phyloP scores from a whole-genome alignment of 1,140 invertebrate genomes.

The Thalassaphorura encarpata region DNA sequence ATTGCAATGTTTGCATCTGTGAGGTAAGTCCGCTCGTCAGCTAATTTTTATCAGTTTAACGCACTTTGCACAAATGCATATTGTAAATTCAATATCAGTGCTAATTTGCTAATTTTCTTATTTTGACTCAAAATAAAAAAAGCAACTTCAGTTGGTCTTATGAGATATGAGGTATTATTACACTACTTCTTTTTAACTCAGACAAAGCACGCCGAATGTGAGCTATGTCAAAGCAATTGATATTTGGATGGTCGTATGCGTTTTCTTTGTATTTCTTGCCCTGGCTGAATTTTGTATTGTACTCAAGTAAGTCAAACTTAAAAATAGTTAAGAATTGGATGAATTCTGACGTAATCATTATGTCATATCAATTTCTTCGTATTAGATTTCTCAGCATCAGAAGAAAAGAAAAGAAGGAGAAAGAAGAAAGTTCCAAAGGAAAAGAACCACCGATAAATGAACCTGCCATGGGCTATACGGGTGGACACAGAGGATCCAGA shows the following conservation, averaged over 20 bases:
- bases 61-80: not conserved
- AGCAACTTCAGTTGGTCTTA: too few relatives aligned
- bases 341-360: not conserved
- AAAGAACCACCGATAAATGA: slow-evolving; percentile 1
- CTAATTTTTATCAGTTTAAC: too few relatives aligned
- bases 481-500: not conserved
- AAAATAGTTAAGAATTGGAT: too few relatives aligned
- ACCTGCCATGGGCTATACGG: not conserved
- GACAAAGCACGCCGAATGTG: slow-evolving; percentile 51
- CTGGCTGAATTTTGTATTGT: slow-evolving; percentile 62
- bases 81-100: not conserved
- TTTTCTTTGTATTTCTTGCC: slow-evolving; percentile 58
- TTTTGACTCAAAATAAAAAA: not conserved
- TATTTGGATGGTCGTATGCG: slow-evolving; percentile 60
- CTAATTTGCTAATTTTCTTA: not conserved
- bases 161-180: not conserved
- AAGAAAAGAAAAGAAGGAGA: not conserved
- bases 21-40: slow-evolving; percentile 41
- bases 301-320: slow-evolving; percentile 34
- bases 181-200: slow-evolving; percentile 33
- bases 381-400: not conserved
- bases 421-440: not conserved
- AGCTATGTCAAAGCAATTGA: slow-evolving; percentile 59
- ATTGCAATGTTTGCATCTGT: slow-evolving; percentile 55
- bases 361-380: not conserved